Evolutionary conservation across 2,888 invertebrate species (phyloP).

Genomic region (Germaria angustata): DNA sequence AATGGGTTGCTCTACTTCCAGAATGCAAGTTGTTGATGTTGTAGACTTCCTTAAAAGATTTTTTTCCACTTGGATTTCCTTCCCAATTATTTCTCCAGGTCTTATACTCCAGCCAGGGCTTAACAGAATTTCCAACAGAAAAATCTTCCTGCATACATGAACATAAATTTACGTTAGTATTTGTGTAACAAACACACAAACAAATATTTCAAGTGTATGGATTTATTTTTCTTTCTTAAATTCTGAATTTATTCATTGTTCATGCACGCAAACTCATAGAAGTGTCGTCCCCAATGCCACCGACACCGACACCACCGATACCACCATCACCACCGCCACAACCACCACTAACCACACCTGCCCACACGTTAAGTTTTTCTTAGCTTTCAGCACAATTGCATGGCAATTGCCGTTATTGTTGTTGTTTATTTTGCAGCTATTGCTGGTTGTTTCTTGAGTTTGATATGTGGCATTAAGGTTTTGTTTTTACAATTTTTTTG

Average conservation of each 20-base stretch:
- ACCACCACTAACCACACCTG: conserved; percentile 61
- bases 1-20: too few species aligned
- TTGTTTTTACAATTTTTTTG: conserved; percentile 8
- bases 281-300: conserved; percentile 50
- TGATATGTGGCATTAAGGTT: conserved; percentile 50
- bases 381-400: conserved; percentile 19
- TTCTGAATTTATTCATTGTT: conserved; percentile 8
- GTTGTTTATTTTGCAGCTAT: conserved; percentile 1
- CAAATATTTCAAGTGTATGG: background rate
- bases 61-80: too few species aligned
- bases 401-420: conserved; percentile 12
- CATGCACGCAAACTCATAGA: conserved; percentile 49
- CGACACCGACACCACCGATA: too few species aligned
- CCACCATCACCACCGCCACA: conserved; percentile 47
- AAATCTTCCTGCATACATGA: too few species aligned
- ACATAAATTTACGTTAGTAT: too few species aligned
- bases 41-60: too few species aligned
- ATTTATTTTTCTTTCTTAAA: conserved; percentile 12
- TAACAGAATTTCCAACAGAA: too few species aligned
- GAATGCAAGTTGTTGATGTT: too few species aligned
- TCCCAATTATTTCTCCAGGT: too few species aligned
- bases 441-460: conserved; percentile 47
- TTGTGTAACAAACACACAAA: too few species aligned
- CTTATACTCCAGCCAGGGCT: too few species aligned
- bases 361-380: conserved; percentile 54